A percentile compares a stretch with the other conserved stretches of the same genome.
Conservation (phyloP, 2,113 vertebrate genomes). For the Notiomystis cincta region DNA sequence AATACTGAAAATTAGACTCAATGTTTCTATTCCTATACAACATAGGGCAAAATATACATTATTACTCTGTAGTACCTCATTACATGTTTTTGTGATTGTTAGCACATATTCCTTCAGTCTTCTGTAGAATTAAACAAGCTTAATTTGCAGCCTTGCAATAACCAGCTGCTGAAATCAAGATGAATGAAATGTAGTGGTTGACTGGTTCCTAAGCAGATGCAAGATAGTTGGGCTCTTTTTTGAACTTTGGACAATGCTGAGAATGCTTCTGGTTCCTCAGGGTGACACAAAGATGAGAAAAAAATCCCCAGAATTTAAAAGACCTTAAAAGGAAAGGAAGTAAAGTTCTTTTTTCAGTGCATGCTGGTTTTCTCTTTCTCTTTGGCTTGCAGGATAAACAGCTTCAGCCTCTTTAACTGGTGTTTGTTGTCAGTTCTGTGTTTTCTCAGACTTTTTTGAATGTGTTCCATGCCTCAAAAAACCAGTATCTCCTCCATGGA, state of each 20-base stretch:
- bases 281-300: not conserved
- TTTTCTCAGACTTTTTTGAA: not conserved
- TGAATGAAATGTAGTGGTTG: not conserved
- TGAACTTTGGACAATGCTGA: not conserved
- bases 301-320: not conserved
- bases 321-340: not conserved
- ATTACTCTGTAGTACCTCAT: not conserved
- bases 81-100: not conserved
- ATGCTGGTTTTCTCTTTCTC: not conserved
- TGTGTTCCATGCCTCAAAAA: not conserved
- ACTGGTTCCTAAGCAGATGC: not conserved
- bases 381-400: not conserved
- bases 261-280: not conserved
- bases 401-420: not conserved
- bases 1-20: not conserved
- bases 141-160: not conserved
- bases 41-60: not conserved
- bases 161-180: not conserved
- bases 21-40: not conserved
- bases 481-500: not conserved
- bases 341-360: rapidly evolving
- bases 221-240: not conserved
- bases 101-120: not conserved
- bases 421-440: not conserved
- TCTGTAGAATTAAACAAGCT: not conserved